A percentile compares a stretch with the other conserved stretches of the same genome.
Evolutionary conservation across 2,797 vertebrate genomes (phyloP).

Genomic region (Hippocampus kuda): DNA sequence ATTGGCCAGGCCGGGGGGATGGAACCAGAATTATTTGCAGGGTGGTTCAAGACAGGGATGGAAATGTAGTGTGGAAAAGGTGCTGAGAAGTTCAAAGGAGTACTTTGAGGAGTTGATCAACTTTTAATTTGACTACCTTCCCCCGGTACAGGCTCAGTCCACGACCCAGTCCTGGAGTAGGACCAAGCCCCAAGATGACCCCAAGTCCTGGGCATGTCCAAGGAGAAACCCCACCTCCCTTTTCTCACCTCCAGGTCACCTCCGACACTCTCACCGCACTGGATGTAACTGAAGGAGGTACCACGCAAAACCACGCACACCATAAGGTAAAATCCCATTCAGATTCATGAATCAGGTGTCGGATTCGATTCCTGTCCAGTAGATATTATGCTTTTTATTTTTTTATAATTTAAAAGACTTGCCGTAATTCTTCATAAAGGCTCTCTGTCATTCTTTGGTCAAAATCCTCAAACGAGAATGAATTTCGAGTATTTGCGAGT

Average conservation of each 20-base stretch:
- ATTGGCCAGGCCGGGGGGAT: no score
- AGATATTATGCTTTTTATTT: no score
- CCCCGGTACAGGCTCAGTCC: conserved; percentile 33
- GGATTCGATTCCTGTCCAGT: neutral
- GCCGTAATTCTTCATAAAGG: no score
- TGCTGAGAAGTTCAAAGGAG: no score
- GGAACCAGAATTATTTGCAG: no score
- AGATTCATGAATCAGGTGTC: neutral
- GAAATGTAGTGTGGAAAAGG: no score
- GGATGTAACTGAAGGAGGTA: conserved; percentile 48
- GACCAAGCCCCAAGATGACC: conserved; percentile 29
- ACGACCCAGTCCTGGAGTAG: conserved; percentile 26
- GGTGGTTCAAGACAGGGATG: neutral
- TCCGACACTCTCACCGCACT: conserved; percentile 64
- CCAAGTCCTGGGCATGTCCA: conserved; percentile 29
- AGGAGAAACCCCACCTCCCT: conserved; percentile 34
- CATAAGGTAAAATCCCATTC: conserved; percentile 21
- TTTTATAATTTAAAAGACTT: no score
- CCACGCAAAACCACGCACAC: conserved; percentile 24
- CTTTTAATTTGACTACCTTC: neutral
- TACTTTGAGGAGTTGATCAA: no score
- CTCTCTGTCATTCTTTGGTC: no score
- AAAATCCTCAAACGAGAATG: no score
- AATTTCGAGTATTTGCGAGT: no score
- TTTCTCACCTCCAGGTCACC: conserved; percentile 68